These are phyloP conservation scores for Cynopterus sphinx DNA, from an alignment of 2,797 vertebrate species.

Conservation along the genomic window DNA sequence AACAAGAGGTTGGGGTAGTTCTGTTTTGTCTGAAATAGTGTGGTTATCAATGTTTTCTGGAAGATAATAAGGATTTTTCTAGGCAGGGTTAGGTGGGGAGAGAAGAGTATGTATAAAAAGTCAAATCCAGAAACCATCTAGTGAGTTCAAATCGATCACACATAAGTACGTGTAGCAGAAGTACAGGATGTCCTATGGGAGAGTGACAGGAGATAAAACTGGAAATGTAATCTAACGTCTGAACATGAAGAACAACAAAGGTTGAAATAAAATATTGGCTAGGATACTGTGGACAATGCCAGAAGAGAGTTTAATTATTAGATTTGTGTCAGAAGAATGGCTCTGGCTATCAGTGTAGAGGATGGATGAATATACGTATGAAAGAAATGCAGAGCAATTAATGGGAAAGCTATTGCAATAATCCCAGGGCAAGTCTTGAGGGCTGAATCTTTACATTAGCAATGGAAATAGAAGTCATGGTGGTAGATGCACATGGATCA, in stretches of 20 bases:
- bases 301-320: neutral
- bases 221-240: neutral
- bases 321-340: neutral
- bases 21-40: neutral
- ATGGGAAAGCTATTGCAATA: neutral
- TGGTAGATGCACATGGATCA: neutral
- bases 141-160: neutral
- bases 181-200: neutral
- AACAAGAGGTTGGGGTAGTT: neutral
- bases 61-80: neutral
- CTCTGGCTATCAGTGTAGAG: neutral
- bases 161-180: neutral
- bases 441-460: neutral
- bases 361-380: too few species aligned
- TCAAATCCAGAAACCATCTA: neutral
- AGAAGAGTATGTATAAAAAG: neutral
- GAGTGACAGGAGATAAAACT: neutral
- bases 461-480: neutral
- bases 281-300: neutral
- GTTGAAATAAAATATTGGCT: neutral
- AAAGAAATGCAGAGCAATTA: neutral
- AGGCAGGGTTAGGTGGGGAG: neutral
- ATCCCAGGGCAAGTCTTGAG: neutral
- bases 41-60: neutral
- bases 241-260: neutral